Evolutionary conservation across 2,797 vertebrate genomes (phyloP).

Genomic region (Lithobates pipiens): DNA sequence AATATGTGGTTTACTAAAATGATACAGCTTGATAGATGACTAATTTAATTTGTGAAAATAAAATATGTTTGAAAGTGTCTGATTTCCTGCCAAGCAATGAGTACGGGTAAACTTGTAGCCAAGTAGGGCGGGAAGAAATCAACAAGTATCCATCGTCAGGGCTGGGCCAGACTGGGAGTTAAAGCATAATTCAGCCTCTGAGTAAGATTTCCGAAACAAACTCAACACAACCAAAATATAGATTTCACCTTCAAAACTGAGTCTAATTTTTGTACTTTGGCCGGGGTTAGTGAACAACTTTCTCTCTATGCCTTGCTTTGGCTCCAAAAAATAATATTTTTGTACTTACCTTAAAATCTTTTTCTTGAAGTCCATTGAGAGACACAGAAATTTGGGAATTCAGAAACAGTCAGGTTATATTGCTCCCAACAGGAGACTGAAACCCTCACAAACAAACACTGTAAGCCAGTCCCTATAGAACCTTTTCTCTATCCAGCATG

Average conservation of each 20-base stretch:
- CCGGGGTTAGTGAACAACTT: not conserved
- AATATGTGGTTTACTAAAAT: not conserved
- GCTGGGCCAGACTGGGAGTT: not conserved
- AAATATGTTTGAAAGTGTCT: not conserved
- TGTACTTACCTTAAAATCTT: no score
- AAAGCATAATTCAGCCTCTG: not conserved
- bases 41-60: constrained; percentile 1
- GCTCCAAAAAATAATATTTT: not conserved
- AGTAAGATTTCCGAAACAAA: not conserved
- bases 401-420: no score
- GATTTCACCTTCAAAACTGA: not conserved
- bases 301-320: not conserved
- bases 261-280: not conserved
- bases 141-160: not conserved
- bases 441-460: no score
- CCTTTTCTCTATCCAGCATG: no score
- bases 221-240: not conserved
- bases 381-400: no score
- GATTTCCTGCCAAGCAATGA: not conserved
- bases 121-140: not conserved
- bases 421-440: no score
- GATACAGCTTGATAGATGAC: constrained; percentile 6
- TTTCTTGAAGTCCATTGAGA: no score
- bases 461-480: no score
- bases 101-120: not conserved